Conservation (phyloP, 1,140 invertebrate species). For the Mycetomoellerius zeteki region DNA sequence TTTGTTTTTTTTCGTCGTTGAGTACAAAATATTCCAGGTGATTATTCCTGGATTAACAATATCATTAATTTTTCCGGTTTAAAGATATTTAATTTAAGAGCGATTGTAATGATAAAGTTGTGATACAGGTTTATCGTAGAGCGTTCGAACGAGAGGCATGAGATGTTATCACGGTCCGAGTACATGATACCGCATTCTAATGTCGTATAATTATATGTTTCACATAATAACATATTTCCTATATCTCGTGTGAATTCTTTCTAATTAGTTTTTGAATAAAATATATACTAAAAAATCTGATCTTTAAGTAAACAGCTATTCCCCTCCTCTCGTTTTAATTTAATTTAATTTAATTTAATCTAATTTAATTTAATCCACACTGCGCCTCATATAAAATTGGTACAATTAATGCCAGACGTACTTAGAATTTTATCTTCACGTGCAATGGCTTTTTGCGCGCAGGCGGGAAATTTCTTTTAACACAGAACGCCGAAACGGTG, state of each 20-base stretch:
- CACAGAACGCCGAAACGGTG: not conserved
- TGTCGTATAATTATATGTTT: not conserved
- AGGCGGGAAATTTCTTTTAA: not conserved
- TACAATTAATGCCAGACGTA: conserved; percentile 1
- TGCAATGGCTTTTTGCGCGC: not conserved
- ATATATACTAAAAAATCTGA: not conserved
- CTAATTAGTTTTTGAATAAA: conserved; percentile 1
- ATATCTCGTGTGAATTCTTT: conserved; percentile 1
- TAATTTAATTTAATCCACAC: no score
- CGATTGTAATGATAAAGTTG: not conserved
- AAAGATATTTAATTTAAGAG: not conserved
- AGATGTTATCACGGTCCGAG: not conserved
- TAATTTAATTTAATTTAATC: no score
- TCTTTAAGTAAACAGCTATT: no score
- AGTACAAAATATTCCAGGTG: no score
- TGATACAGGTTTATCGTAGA: not conserved
- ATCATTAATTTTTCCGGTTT: not conserved
- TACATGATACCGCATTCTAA: conserved; percentile 2
- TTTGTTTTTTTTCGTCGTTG: no score
- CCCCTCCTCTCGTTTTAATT: not conserved
- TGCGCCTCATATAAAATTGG: no score
- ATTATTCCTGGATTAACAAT: not conserved
- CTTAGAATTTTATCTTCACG: conserved; percentile 32
- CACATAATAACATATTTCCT: not conserved
- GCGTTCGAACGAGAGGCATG: not conserved